A percentile compares a stretch with the other conserved stretches of the same genome.
These are phyloP conservation scores for Scortum barcoo DNA, from an alignment of 2,113 vertebrate genomes.

Conservation along the genomic window DNA sequence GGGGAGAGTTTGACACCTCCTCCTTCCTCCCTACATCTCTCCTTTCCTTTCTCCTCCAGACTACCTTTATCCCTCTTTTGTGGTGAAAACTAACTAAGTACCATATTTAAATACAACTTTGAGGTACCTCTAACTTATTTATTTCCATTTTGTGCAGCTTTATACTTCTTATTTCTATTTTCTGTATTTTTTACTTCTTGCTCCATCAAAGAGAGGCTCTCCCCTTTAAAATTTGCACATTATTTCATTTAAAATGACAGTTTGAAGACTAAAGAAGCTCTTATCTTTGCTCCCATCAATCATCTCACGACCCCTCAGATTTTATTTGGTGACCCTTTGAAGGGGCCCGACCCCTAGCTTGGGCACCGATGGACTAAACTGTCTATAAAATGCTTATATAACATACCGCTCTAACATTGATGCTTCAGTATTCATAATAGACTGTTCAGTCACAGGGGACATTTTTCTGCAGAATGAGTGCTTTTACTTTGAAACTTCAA, in stretches of 20 bases:
- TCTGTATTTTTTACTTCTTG: background rate
- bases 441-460: too few species aligned
- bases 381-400: too few species aligned
- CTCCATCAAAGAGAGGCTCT: too few species aligned
- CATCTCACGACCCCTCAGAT: background rate
- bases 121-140: background rate
- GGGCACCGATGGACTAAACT: background rate
- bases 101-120: background rate
- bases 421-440: too few species aligned
- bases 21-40: background rate
- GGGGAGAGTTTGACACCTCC: conserved; percentile 17
- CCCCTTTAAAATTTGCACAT: too few species aligned
- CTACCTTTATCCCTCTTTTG: conserved; percentile 81
- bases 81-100: background rate
- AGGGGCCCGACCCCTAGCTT: background rate
- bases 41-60: background rate
- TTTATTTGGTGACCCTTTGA: background rate
- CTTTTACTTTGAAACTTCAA: too few species aligned
- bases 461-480: too few species aligned
- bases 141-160: background rate
- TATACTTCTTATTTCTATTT: background rate
- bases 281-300: background rate
- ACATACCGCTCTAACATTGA: background rate
- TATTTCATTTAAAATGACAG: too few species aligned
- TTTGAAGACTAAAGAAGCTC: too few species aligned